A percentile compares a stretch with the other conserved stretches of the same genome.
Conservation (phyloP, 2,888 invertebrate species). For the Allacma fusca region DNA sequence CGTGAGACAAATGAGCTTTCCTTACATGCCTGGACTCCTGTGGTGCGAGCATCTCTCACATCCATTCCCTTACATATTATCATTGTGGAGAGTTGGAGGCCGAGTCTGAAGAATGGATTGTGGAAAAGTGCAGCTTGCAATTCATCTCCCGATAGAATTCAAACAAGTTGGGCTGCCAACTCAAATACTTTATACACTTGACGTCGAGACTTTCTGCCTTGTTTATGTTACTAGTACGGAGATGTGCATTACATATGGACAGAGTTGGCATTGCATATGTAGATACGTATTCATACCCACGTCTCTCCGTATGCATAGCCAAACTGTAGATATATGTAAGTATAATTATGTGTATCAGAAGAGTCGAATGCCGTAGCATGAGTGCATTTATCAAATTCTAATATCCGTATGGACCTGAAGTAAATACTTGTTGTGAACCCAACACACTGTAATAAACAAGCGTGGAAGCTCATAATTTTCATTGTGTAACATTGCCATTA, state of each 20-base stretch:
- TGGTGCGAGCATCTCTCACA: slow-evolving; percentile 36
- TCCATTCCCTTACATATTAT: neutral
- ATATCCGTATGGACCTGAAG: neutral
- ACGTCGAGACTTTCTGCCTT: too few relatives aligned
- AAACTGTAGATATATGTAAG: too few relatives aligned
- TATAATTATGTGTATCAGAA: too few relatives aligned
- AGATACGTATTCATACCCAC: too few relatives aligned
- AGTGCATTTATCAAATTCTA: neutral
- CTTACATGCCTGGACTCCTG: slow-evolving; percentile 52
- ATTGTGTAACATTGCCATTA: slow-evolving; percentile 4
- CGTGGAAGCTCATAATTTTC: neutral
- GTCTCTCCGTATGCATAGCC: too few relatives aligned
- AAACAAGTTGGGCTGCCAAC: slow-evolving; percentile 14
- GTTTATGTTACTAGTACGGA: too few relatives aligned
- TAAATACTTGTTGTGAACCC: neutral
- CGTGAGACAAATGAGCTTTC: slow-evolving; percentile 54
- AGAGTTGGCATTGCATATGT: too few relatives aligned
- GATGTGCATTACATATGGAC: too few relatives aligned
- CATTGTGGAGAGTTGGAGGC: slow-evolving; percentile 5
- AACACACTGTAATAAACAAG: neutral
- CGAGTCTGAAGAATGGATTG: too few relatives aligned
- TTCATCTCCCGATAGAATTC: slow-evolving; percentile 11
- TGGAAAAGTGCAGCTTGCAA: slow-evolving; percentile 29
- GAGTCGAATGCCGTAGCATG: neutral
- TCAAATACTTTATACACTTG: neutral